Percentiles rank a stretch among this genome's conserved stretches.
These are phyloP conservation scores for Lutjanus erythropterus DNA, from an alignment of 2,113 vertebrate genomes.

Conservation along the genomic window DNA sequence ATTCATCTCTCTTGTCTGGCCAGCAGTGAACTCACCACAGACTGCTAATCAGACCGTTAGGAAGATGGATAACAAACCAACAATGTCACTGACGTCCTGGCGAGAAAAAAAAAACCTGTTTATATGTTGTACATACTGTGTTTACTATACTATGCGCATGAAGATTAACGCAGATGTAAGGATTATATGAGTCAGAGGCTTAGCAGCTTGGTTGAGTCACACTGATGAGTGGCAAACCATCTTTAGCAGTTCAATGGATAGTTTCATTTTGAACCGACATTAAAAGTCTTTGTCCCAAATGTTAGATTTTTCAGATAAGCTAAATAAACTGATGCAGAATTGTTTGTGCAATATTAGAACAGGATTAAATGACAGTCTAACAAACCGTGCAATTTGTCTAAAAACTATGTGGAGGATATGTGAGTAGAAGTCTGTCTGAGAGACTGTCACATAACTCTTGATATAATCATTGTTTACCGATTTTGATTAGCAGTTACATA, in stretches of 20 bases:
- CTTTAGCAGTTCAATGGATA: neutral
- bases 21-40: neutral
- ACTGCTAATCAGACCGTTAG: neutral
- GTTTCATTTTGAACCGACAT: neutral
- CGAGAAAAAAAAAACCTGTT: neutral
- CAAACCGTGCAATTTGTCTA: neutral
- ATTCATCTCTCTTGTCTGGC: neutral
- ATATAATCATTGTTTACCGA: neutral
- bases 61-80: neutral
- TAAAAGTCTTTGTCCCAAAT: neutral
- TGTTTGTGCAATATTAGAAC: neutral
- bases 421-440: neutral
- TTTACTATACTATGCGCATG: neutral
- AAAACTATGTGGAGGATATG: neutral
- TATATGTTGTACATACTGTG: neutral
- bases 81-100: neutral
- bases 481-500: neutral
- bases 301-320: neutral
- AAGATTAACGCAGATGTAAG: neutral
- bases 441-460: neutral
- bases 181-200: neutral
- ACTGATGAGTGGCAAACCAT: neutral
- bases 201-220: neutral
- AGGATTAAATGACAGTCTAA: neutral
- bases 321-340: neutral